Evolutionary conservation across 2,113 vertebrate species (phyloP).

Genomic region (Melozone crissalis): DNA sequence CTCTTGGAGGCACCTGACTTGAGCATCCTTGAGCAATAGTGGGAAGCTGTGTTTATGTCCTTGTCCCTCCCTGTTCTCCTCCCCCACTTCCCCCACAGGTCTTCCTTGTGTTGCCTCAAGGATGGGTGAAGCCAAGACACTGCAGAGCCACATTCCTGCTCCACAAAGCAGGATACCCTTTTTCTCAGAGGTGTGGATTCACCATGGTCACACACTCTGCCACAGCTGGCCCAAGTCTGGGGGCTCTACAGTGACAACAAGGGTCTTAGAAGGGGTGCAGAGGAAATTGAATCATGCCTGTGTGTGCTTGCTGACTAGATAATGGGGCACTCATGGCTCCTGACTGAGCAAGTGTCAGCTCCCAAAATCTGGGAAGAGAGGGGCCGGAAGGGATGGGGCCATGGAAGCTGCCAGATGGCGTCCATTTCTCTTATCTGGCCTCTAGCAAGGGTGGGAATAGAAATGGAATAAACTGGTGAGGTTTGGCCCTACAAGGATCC

Average conservation of each 20-base stretch:
- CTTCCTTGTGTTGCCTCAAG: not conserved
- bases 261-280: not conserved
- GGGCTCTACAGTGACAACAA: not conserved
- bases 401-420: rapidly evolving
- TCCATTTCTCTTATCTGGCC: not conserved
- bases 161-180: not conserved
- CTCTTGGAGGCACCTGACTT: not conserved
- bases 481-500: not conserved
- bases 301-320: not conserved
- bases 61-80: not conserved
- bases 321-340: not conserved
- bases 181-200: not conserved
- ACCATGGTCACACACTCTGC: not conserved
- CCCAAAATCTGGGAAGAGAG: not conserved
- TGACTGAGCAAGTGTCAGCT: not conserved
- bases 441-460: not conserved
- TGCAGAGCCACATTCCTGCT: not conserved
- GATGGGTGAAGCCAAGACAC: not conserved
- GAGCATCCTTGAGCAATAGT: not conserved
- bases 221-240: not conserved
- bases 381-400: not conserved
- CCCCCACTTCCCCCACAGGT: not conserved
- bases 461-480: not conserved
- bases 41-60: not conserved
- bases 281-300: not conserved